Base-by-base conservation (phyloP, 92 coral and sea anemone species). In the Paragorgia papillata region DNA sequence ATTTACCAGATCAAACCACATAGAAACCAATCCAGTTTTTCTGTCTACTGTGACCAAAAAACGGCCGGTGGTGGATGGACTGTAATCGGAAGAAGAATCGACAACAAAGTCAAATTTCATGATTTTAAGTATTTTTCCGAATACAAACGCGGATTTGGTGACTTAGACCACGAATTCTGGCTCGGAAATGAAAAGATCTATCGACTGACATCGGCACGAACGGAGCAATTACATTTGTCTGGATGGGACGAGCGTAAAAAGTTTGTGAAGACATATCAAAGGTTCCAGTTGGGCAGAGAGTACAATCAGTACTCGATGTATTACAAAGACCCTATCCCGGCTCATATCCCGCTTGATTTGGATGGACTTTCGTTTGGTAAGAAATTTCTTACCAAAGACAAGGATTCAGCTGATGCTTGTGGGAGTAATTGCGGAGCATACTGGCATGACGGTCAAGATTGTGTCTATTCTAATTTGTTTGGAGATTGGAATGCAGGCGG, bases 61-160 rank as follows among this genome's bases (percentile, higher is more conserved):
- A 80, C 84, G 0, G 88, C 74, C 19, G 88, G 90, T 14, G 96
- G 96, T 0, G 92, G 87, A 1, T 90, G 96, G 96, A 43, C 84
- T 0, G 59, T 88, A 3, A 82, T 90, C 29, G 86, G 86, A 31
- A 62, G 63, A 27, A 62, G 85, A 27, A 7, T 10, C 0, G 71
- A 51, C 17, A 48, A 19, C 10, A 2, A 24, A 3, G 0, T 41
- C 13, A 35, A 28, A 21, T 84, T 80, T 25, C 15, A 13, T 0
- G 75, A 68, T 12, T n/a, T n/a, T n/a, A 44, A 46, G 25, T 13
- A 0, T 14, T 68, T 26, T 17, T 10, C 44, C 19, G 22, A 44
- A 13, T 68, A n/a, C 21, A 46, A 32, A 18, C 26, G 26, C 20
- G 75, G 75, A 1, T 68, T 68, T 46, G 75, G 75, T 48, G 33